Evolutionary conservation across 2,113 vertebrate species (phyloP), one percentile per base, ranked within the genome.

Genomic region (Stegastes partitus): DNA sequence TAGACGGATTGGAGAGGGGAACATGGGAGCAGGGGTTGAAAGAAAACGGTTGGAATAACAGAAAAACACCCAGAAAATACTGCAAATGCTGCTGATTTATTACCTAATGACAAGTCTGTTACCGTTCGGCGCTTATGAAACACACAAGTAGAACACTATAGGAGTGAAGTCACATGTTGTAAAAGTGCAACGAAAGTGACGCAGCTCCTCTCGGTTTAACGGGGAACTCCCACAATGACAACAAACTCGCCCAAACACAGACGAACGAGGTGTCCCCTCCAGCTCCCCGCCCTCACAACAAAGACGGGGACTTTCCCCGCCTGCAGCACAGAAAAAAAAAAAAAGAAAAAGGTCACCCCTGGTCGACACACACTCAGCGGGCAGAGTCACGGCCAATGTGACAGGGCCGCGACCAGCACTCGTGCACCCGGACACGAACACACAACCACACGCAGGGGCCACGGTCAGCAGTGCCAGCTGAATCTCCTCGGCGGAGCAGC

Each of bases 261-360:
- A 80, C 37, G 50, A 84, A 77, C 37, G 19, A 83, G 85, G 85
- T 80, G 81, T 81, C 81, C 68, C 74, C 77, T 80, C 74, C 23
- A 64, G 68, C 82, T 76, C 65, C 59, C 26, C 74, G 72, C 54
- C 31, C 31, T 34, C 67, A 65, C 53, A 44, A 31, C 0, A 3
- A 61, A 72, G 76, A 76, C 79, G 3, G 89, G 88, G 87, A 91
- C 90, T 93, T 91, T 91, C 92, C 86, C 82, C 16, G 90, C 90
- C 90, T 58, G 62, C 77, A 88, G 83, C 81, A 66, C 42, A 72
- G 37, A 15, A 47, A 1, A 42, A 2, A 14, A 14, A 1, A 47
- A 47, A 53, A 26, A 84, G 50, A 54, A 57, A 82, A 74, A 84
- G 86, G 77, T 83, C 76, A 81, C 63, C 77, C 75, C 72, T 42